These are phyloP conservation scores for Semnopithecus entellus DNA, from an alignment of 2,113 vertebrate species.

Conservation along the genomic window DNA sequence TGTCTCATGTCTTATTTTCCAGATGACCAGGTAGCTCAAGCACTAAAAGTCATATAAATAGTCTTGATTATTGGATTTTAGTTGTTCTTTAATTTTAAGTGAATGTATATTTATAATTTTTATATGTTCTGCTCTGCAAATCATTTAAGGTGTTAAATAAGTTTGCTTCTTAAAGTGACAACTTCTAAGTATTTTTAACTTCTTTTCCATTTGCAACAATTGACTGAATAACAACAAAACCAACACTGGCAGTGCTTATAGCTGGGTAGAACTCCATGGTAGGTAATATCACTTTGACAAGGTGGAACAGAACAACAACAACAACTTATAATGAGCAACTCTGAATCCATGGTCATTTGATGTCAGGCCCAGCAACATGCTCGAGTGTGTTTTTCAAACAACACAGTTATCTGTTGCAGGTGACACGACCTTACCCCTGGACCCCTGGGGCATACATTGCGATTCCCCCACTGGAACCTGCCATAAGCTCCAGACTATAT, in stretches of 20 bases:
- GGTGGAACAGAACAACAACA: background rate
- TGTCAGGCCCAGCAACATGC: background rate
- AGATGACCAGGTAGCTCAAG: background rate
- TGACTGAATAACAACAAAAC: background rate
- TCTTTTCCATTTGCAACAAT: background rate
- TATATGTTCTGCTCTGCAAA: background rate
- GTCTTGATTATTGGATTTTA: background rate
- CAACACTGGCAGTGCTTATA: background rate
- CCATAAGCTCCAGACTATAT: too few species aligned
- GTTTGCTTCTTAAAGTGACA: slow-evolving; percentile 41
- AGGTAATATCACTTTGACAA: background rate
- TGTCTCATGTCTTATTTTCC: background rate
- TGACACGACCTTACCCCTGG: background rate
- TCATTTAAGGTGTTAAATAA: background rate
- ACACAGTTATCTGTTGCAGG: background rate
- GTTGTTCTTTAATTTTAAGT: slow-evolving; percentile 16
- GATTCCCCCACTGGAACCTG: too few species aligned
- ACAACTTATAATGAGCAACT: background rate
- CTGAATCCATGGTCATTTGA: background rate
- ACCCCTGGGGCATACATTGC: background rate
- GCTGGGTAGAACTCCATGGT: background rate
- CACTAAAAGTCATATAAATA: background rate
- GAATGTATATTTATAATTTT: slow-evolving; percentile 13
- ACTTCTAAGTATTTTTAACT: background rate
- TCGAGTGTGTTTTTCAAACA: background rate